These are phyloP conservation scores for Chrysocyon brachyurus DNA, from an alignment of 2,797 vertebrate species.

Conservation along the genomic window DNA sequence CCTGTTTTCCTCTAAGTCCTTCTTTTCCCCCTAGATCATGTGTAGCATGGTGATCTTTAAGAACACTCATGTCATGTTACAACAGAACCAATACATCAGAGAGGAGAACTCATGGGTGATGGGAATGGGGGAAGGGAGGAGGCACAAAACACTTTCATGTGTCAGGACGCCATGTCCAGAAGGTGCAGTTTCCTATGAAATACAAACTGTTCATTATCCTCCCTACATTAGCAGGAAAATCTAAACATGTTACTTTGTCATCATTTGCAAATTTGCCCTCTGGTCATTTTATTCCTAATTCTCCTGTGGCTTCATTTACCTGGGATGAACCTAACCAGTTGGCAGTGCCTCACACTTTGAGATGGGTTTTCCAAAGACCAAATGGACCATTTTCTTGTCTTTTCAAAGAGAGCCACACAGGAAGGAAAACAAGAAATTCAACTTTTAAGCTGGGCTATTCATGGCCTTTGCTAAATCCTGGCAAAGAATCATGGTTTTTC, in stretches of 20 bases:
- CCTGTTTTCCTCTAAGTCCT: background rate
- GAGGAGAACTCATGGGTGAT: background rate
- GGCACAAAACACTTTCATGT: background rate
- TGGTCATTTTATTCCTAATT: background rate
- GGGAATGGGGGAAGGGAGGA: accelerated
- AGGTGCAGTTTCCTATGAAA: background rate
- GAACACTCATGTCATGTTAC: accelerated
- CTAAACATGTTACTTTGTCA: background rate
- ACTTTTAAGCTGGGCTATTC: constrained; percentile 81
- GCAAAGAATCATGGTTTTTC: constrained; percentile 74
- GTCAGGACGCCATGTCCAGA: background rate
- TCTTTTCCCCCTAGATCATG: background rate
- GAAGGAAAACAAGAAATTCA: constrained; percentile 86
- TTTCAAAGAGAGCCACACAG: constrained; percentile 84
- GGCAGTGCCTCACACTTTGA: constrained; percentile 71
- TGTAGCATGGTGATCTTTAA: background rate
- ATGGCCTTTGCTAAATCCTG: constrained; percentile 78
- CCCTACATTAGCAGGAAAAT: constrained; percentile 50
- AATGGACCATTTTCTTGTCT: constrained; percentile 79
- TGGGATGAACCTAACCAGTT: constrained; percentile 70
- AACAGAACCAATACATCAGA: background rate
- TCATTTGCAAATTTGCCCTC: background rate
- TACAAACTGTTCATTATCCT: constrained; percentile 62
- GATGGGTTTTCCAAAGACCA: constrained; percentile 80
- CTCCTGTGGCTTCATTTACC: constrained; percentile 46